These are phyloP conservation scores for Lindbergichthys nudifrons DNA, from an alignment of 2,797 vertebrate genomes.

Conservation along the genomic window DNA sequence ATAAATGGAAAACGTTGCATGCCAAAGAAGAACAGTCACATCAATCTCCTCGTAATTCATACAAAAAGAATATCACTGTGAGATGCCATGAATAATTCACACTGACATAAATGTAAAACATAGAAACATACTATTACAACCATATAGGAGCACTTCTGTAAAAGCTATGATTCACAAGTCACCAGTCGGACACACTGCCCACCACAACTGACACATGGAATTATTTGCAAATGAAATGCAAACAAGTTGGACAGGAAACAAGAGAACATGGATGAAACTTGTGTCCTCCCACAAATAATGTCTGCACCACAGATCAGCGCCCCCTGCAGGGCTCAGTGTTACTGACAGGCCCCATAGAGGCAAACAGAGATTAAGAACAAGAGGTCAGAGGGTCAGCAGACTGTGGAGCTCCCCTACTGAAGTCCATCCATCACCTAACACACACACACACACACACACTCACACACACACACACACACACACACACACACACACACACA, in stretches of 20 bases:
- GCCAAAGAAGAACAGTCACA: constrained; percentile 19
- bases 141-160: not conserved
- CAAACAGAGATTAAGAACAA: constrained; percentile 14
- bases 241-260: not conserved
- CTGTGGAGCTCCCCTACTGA: not conserved
- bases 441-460: not conserved
- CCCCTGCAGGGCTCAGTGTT: constrained; percentile 19
- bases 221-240: not conserved
- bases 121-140: not conserved
- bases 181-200: not conserved
- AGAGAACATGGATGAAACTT: not conserved
- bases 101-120: not conserved
- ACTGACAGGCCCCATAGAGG: constrained; percentile 5
- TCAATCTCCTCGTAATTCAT: constrained; percentile 16
- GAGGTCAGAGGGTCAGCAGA: constrained; percentile 13
- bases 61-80: not conserved
- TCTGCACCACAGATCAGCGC: constrained; percentile 1
- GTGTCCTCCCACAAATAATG: not conserved
- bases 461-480: not conserved
- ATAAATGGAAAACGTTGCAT: not conserved
- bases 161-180: not conserved
- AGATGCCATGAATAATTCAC: constrained; percentile 41
- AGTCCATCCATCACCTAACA: not conserved
- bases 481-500: too few relatives aligned
- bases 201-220: not conserved